phyloP scores from a whole-genome alignment of 2,888 invertebrate species.

The Ophioninae sp. region DNA sequence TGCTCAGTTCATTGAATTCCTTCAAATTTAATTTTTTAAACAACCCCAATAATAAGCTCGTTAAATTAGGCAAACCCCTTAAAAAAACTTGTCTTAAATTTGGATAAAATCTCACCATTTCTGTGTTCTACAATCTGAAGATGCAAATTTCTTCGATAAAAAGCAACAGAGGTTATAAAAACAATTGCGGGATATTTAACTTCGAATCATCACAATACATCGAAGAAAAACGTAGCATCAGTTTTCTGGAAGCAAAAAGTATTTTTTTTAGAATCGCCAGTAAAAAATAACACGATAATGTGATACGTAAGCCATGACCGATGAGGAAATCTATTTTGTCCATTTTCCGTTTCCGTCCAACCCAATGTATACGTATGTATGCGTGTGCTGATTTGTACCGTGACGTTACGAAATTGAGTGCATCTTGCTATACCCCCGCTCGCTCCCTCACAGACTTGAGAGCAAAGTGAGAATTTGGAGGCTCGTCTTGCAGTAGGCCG shows the following conservation, averaged over 20 bases:
- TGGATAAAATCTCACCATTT: neutral
- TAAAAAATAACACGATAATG: too few species aligned
- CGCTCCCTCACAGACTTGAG: neutral
- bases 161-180: neutral
- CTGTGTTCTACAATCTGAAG: neutral
- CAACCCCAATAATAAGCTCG: too few species aligned
- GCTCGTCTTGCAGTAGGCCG: conserved; percentile 50
- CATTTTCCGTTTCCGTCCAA: neutral
- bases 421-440: conserved; percentile 12
- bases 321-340: neutral
- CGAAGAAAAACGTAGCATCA: neutral
- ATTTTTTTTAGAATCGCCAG: too few species aligned
- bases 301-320: too few species aligned
- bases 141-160: neutral
- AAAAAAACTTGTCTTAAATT: neutral
- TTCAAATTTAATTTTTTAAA: too few species aligned
- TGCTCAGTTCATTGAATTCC: too few species aligned
- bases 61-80: too few species aligned
- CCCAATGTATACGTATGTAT: neutral
- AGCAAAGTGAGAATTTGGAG: conserved; percentile 59
- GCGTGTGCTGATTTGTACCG: neutral
- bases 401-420: conserved; percentile 33
- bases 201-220: neutral
- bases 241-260: too few species aligned
- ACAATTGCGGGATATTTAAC: neutral